Evolutionary conservation across 2,888 invertebrate genomes (phyloP), one percentile per base, ranked within the genome.

Genomic region (Synanthedon formicaeformis): DNA sequence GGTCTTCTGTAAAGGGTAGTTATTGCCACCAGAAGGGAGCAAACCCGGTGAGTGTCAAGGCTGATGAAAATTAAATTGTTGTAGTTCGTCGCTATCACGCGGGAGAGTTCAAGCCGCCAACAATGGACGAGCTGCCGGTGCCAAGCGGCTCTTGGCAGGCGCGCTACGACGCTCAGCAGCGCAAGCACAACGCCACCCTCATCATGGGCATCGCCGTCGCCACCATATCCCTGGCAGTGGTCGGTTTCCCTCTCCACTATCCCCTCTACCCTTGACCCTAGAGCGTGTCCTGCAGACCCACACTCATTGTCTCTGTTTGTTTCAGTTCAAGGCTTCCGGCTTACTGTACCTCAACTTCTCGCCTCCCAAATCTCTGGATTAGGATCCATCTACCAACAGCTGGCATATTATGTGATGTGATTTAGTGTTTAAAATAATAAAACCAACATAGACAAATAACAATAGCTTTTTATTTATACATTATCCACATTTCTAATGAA

Each of bases 101-200:
- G 14, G 64, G 54, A 53, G 68, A 75, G 58, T 78, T 82, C 73
- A 82, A 83, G 68, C 69, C 78, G 1, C 73, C 90, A 1, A 90
- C 90, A 11, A 91, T 94, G 91, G 92, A 94, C 64, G 95, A 95
- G 71, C 75, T 95, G 71, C 94, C 94, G 0, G 87, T 92, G 51
- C 95, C 96, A 1, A 81, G 88, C 55, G 95, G 95, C 53, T 92
- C 92, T 18, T 96, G 95, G 95, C 88, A 94, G 71, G 90, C 92
- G 52, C 75, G 89, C 50, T 67, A 94, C 65, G 89, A 91, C 53
- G 89, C 90, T 40, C 88, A 88, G 56, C 93, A 95, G 70, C 80
- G 89, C 58, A 90, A 89, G 66, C 93, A 92, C 86, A 96, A 94
- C 66, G 73, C 89, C 8, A 84, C 90, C 12, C 85, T 96, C 51